Evolutionary conservation across 2,797 vertebrate genomes (phyloP).

Genomic region (Mallotus villosus): DNA sequence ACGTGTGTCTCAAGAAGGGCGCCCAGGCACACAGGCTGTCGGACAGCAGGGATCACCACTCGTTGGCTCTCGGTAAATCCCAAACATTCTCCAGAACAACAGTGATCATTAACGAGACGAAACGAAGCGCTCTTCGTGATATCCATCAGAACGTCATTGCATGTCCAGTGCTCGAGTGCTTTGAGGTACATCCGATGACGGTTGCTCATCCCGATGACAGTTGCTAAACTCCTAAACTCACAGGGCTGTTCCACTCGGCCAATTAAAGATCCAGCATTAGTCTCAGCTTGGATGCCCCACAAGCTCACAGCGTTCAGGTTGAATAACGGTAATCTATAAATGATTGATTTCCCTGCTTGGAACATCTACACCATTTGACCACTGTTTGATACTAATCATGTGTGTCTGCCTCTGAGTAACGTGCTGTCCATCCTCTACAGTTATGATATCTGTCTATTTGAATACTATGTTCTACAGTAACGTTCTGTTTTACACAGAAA

Average conservation of each 20-base stretch:
- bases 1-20: not conserved
- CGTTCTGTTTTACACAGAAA: constrained; percentile 75
- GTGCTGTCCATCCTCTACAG: constrained; percentile 73
- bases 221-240: too few relatives aligned
- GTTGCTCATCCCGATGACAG: too few relatives aligned
- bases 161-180: too few relatives aligned
- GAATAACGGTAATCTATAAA: constrained; percentile 13
- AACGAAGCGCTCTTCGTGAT: too few relatives aligned
- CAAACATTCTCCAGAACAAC: too few relatives aligned
- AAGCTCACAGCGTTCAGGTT: not conserved
- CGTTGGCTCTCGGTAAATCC: too few relatives aligned
- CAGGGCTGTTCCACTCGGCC: not conserved
- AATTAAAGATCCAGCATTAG: not conserved
- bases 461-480: constrained; percentile 74
- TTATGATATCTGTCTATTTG: constrained; percentile 75
- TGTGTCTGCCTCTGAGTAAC: constrained; percentile 56
- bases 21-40: too few relatives aligned
- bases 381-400: constrained; percentile 58
- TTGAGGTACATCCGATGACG: too few relatives aligned
- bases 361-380: constrained; percentile 49
- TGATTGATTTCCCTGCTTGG: constrained; percentile 33
- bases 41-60: too few relatives aligned
- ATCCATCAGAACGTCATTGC: too few relatives aligned
- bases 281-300: not conserved
- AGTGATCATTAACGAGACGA: too few relatives aligned